Evolutionary conservation across 2,113 vertebrate species (phyloP), one percentile per base, ranked within the genome.

Genomic region (Hassar affinis): DNA sequence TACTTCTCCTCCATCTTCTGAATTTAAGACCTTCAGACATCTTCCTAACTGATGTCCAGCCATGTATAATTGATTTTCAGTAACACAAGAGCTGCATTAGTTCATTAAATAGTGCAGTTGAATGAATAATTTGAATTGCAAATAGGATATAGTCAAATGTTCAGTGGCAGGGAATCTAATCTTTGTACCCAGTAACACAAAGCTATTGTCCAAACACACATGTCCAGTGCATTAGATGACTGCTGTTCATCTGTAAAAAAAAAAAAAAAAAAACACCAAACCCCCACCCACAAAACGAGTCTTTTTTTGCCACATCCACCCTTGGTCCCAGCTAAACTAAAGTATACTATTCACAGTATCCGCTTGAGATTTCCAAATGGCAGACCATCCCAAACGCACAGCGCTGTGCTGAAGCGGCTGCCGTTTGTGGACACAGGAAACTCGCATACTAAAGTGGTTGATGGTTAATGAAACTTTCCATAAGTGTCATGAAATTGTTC

Each of bases 41-140:
- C 76, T 78, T 57, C 56, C 52, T 38, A 78, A 56, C 35, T 61
- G 54, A 78, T 11, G 14, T 61, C 56, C 38, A 45, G 14, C 22
- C 22, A 27, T 61, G 56, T 61, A 61, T 61, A 78, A 78, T 78
- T 59, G 35, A 78, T 78, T 78, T 78, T 78, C 52, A 15, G 52
- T 1, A 45, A 6, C 56, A 4, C 56, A 27, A 17, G 35, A 42
- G 22, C 77, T 45, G 77, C 56, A 42, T 45, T 38, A 78, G 56
- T 61, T 78, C 35, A 38, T 57, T 78, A 78, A 78, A 78, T 78
- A 61, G 77, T 78, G 56, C 54, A 78, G 77, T 42, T 61, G 77
- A 78, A 78, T 61, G 35, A 78, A 61, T 12, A 4, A 78, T 78
- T 78, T 78, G 56, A 78, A 78, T 78, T 78, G 77, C 77, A 78